Evolutionary conservation across 2,888 invertebrate genomes (phyloP), one percentile per base, ranked within the genome.

Genomic region (Dyspetes luteomarginatus): DNA sequence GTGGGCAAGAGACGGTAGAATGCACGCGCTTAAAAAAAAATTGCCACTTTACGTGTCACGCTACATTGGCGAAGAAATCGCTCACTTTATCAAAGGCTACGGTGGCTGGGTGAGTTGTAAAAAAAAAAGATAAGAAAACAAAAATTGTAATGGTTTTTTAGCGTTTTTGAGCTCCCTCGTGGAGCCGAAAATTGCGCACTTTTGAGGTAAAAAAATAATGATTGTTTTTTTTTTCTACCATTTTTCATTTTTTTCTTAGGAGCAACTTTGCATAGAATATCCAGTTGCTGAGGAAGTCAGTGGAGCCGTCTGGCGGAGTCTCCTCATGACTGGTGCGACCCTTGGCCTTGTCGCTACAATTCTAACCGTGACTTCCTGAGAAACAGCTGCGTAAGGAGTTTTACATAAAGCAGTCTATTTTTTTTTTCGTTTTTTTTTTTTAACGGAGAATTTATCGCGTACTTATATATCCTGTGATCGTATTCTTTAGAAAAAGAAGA

Each of bases 91-190:
- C 72, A 91, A 91, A 86, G 89, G 90, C 71, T 91, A 91, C 12
- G 93, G 93, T 52, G 93, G 93, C 85, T 93, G 93, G 93, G 93
- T 93, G 84, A 89, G 91, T 86, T 26, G 1, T 17, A 48, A 9
- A 30, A 45, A n/a, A n/a, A 4, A 30, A 17, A 7, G 43, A 41
- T 30, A 73, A 55, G 43, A 17, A 60, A 48, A 36, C n/a, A 52
- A 28, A 41, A 50, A n/a, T 15, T 12, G 48, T 50, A 73, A 56
- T 12, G 17, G 17, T 48, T 22, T 26, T 55, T 24, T n/a, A n/a
- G 26, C n/a, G 17, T 48, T 48, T 48, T 48, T n/a, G n/a, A n/a
- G n/a, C n/a, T n/a, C n/a, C n/a, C n/a, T n/a, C n/a, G n/a, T n/a
- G n/a, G n/a, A n/a, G n/a, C n/a, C n/a, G n/a, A n/a, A n/a, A n/a